phyloP scores from a whole-genome alignment of 1,140 invertebrate species.

The Drosophila fuyamai region DNA sequence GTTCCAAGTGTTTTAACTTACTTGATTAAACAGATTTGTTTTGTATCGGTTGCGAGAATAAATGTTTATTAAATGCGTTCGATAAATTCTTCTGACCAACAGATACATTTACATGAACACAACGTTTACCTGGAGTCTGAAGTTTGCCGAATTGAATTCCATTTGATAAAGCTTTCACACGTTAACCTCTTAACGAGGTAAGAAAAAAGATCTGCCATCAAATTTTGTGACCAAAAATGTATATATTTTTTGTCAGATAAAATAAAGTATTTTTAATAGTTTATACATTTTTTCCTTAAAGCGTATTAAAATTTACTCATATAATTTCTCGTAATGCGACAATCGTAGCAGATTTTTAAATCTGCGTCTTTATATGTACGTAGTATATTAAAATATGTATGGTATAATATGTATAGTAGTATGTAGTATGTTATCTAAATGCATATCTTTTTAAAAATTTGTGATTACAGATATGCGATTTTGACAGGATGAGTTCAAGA shows the following conservation, averaged over 20 bases:
- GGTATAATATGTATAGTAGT: no score
- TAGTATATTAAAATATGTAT: no score
- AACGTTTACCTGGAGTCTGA: neutral
- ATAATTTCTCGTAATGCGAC: no score
- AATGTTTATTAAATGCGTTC: conserved; percentile 27
- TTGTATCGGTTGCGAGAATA: conserved; percentile 18
- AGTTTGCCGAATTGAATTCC: neutral
- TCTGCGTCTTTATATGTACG: no score
- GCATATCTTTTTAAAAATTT: neutral
- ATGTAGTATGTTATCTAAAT: no score
- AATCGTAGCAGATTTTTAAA: no score
- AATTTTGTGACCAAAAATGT: no score
- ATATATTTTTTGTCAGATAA: no score
- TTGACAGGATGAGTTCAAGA: conserved; percentile 37
- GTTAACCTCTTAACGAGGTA: neutral
- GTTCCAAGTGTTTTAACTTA: conserved; percentile 11
- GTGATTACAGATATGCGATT: conserved; percentile 43
- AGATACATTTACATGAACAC: conserved; percentile 11
- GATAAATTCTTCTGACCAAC: conserved; percentile 10
- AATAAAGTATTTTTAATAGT: no score
- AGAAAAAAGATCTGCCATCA: no score
- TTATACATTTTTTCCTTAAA: no score
- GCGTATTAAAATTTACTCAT: no score
- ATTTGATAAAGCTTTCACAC: conserved; percentile 4
- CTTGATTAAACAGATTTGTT: neutral